Evolutionary conservation across 2,113 vertebrate genomes (phyloP).

Genomic region (Helogale parvula): DNA sequence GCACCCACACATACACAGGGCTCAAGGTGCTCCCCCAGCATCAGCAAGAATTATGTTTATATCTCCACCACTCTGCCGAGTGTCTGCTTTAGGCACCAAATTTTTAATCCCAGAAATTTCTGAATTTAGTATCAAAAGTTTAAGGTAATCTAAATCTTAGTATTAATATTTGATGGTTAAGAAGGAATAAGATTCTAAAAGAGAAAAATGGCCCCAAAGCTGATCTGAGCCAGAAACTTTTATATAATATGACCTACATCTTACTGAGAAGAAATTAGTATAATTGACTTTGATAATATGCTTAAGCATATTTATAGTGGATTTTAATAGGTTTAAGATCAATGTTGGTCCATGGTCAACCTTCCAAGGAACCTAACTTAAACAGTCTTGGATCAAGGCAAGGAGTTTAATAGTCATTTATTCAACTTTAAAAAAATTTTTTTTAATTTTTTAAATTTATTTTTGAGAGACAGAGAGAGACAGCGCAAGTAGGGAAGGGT

Average conservation of each 20-base stretch:
- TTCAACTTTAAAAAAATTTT: not conserved
- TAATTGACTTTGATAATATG: not conserved
- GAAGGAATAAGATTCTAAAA: not conserved
- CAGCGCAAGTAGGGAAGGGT: too few species aligned
- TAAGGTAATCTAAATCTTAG: not conserved
- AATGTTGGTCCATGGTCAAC: not conserved
- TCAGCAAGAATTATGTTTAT: too few species aligned
- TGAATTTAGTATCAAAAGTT: not conserved
- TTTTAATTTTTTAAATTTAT: not conserved
- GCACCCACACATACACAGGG: rapidly evolving
- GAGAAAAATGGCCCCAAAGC: not conserved
- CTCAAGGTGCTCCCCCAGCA: rapidly evolving
- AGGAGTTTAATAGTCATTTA: not conserved
- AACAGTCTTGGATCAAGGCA: not conserved
- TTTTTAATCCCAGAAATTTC: not conserved
- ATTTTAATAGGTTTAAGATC: not conserved
- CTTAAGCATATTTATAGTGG: not conserved
- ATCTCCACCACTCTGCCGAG: not conserved
- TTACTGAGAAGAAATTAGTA: not conserved
- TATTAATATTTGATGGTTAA: not conserved
- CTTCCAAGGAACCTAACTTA: not conserved
- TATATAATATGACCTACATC: not conserved
- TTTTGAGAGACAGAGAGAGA: too few species aligned
- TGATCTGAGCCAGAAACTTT: not conserved
- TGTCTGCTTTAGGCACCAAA: not conserved